Conservation (phyloP, 2,888 invertebrate species). For the Monoplex corrugatus region DNA sequence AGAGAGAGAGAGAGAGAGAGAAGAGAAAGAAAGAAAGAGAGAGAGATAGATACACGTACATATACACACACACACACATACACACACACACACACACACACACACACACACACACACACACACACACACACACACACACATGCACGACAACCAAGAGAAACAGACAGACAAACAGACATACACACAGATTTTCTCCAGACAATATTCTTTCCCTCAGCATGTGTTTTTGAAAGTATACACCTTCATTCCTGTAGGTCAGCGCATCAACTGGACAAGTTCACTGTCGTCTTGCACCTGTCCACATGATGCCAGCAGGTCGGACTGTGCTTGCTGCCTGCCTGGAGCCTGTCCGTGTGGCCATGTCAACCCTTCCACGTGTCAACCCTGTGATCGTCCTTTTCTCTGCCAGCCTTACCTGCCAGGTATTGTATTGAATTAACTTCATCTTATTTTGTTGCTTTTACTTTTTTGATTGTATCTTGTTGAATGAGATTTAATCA, state of each 20-base stretch:
- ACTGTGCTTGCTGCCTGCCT: conserved; percentile 52
- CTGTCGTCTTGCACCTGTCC: conserved; percentile 39
- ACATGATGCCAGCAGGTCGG: conserved; percentile 35
- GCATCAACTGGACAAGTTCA: conserved; percentile 49
- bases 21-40: too few relatives aligned
- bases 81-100: conserved; percentile 10
- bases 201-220: too few relatives aligned
- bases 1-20: too few relatives aligned
- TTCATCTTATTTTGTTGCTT: too few relatives aligned
- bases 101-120: background rate
- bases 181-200: background rate
- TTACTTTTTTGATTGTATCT: too few relatives aligned
- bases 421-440: too few relatives aligned
- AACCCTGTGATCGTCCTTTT: conserved; percentile 49
- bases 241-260: conserved; percentile 46
- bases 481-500: too few relatives aligned
- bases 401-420: conserved; percentile 47
- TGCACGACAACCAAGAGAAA: background rate
- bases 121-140: background rate
- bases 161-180: background rate
- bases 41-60: background rate
- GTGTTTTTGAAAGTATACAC: too few relatives aligned
- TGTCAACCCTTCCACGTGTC: conserved; percentile 47
- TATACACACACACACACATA: conserved; percentile 15
- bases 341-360: conserved; percentile 53